Conservation (phyloP, 2,888 invertebrate species). For the Eupithecia tripunctaria region DNA sequence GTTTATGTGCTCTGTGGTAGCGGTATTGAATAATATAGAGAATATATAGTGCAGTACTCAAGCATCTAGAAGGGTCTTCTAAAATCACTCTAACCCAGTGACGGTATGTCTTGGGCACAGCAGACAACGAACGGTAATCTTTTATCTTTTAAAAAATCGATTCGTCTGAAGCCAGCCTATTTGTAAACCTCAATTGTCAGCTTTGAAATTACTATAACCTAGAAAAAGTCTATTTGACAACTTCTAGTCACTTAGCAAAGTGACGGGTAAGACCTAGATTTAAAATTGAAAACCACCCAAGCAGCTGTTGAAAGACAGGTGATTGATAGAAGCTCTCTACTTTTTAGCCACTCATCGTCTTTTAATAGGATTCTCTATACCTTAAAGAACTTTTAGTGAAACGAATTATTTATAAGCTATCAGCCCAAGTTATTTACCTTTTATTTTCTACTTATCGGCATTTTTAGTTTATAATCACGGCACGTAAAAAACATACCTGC, state of each 20-base stretch:
- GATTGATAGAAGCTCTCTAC: not conserved
- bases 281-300: not conserved
- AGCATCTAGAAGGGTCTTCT: not conserved
- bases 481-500: not conserved
- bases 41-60: too few relatives aligned
- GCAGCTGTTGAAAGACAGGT: constrained; percentile 3
- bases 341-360: constrained; percentile 2
- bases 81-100: not conserved
- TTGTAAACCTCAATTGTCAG: not conserved
- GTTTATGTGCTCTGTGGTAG: too few relatives aligned
- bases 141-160: not conserved
- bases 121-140: not conserved
- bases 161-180: not conserved
- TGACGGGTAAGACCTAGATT: not conserved
- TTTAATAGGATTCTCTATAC: not conserved
- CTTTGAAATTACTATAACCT: not conserved
- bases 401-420: not conserved
- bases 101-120: not conserved
- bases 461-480: not conserved
- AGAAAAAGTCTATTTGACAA: not conserved
- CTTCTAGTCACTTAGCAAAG: not conserved
- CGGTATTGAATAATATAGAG: too few relatives aligned
- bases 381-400: not conserved
- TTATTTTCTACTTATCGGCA: not conserved
- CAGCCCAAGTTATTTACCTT: not conserved